phyloP scores from a whole-genome alignment of 2,888 invertebrate species.

The Sericinus montela region DNA sequence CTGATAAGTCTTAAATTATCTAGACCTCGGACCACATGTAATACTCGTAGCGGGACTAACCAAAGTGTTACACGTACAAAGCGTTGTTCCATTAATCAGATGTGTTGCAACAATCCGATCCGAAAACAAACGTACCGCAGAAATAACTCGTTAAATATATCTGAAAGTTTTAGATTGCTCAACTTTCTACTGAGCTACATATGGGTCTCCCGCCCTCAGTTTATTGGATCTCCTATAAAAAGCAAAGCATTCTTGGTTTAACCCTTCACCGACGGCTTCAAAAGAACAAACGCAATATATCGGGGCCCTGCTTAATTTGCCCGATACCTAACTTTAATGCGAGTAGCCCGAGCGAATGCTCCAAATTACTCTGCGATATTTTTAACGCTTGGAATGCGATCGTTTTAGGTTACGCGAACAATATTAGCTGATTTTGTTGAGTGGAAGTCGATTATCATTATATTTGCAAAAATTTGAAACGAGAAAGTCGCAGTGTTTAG shows the following conservation, averaged over 20 bases:
- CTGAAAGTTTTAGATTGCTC: slow-evolving; percentile 16
- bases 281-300: slow-evolving; percentile 80
- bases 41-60: no score
- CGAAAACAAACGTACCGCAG: not conserved
- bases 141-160: slow-evolving; percentile 17
- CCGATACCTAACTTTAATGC: slow-evolving; percentile 69
- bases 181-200: slow-evolving; percentile 13
- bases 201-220: slow-evolving; percentile 37
- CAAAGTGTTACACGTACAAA: no score
- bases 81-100: no score
- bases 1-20: no score
- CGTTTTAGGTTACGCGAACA: slow-evolving; percentile 66
- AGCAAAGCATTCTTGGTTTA: slow-evolving; percentile 79
- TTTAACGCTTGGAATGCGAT: slow-evolving; percentile 74
- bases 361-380: slow-evolving; percentile 76
- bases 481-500: no score
- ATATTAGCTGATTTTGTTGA: slow-evolving; percentile 58
- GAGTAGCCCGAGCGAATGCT: slow-evolving; percentile 68
- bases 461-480: not conserved
- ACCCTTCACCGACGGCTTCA: slow-evolving; percentile 76
- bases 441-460: slow-evolving; percentile 20
- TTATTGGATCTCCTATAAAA: slow-evolving; percentile 72
- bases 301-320: slow-evolving; percentile 74
- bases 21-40: no score
- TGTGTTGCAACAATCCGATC: no score